Conservation (phyloP, 2,113 vertebrate species). For the Irena cyanogastra region DNA sequence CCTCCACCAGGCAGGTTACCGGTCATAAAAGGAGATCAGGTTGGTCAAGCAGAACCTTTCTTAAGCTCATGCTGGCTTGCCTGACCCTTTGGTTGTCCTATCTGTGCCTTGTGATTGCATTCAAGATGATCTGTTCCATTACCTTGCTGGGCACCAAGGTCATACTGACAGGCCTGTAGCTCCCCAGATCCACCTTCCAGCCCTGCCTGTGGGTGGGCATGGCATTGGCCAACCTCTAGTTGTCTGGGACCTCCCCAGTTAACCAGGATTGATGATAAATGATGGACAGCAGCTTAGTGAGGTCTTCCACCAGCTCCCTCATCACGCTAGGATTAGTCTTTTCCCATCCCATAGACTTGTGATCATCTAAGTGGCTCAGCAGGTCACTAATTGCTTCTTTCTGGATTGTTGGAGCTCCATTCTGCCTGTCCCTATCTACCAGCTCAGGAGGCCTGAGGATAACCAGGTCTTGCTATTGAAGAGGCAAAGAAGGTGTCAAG, state of each 20-base stretch:
- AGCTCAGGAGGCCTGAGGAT: background rate
- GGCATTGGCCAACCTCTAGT: background rate
- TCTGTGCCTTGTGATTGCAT: background rate
- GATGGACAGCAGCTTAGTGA: background rate
- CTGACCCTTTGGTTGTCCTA: background rate
- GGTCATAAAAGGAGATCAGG: background rate
- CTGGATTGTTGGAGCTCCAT: background rate
- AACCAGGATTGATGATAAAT: background rate
- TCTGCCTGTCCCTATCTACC: background rate
- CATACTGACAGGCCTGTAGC: background rate
- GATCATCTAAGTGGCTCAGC: background rate
- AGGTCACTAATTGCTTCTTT: background rate
- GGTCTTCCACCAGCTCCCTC: background rate
- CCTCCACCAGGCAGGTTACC: background rate
- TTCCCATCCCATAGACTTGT: background rate
- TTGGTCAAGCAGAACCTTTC: background rate
- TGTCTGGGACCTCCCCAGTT: background rate
- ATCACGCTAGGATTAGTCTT: fast-evolving
- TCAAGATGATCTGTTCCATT: background rate
- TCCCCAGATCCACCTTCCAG: background rate
- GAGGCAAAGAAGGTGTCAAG: background rate
- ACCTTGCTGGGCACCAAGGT: background rate
- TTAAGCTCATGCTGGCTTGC: background rate
- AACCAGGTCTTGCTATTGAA: background rate
- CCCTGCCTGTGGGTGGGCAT: background rate